A percentile compares a stretch with the other conserved stretches of the same genome.
These are phyloP conservation scores for Sphaerophoria taeniata DNA, from an alignment of 2,888 invertebrate species.

Conservation along the genomic window DNA sequence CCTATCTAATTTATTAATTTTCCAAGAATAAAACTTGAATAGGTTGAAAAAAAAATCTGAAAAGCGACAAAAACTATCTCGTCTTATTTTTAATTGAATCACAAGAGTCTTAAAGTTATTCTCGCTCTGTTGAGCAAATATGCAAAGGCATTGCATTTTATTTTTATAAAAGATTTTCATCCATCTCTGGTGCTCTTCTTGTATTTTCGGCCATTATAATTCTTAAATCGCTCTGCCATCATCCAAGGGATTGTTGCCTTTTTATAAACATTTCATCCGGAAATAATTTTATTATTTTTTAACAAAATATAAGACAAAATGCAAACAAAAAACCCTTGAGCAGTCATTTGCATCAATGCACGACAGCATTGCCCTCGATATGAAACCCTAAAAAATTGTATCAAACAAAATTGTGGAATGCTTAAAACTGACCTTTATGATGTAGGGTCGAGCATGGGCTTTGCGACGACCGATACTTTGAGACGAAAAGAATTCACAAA, in stretches of 20 bases:
- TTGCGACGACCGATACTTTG: background rate
- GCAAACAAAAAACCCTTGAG: conserved; percentile 31
- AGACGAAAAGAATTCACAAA: background rate
- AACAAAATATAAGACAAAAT: conserved; percentile 49
- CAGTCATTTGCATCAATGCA: conserved; percentile 62
- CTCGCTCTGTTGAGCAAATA: conserved; percentile 63
- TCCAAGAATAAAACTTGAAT: background rate
- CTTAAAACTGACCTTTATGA: conserved; percentile 48
- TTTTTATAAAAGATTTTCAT: conserved; percentile 2
- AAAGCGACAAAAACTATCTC: background rate
- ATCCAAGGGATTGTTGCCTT: conserved; percentile 55
- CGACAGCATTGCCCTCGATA: conserved; percentile 34
- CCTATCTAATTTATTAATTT: background rate
- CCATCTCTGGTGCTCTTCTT: conserved; percentile 20
- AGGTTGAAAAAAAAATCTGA: background rate
- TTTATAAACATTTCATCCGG: conserved; percentile 62
- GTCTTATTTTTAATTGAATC: conserved; percentile 30
- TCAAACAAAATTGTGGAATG: conserved; percentile 39
- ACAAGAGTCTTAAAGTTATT: conserved; percentile 63
- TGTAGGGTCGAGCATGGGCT: conserved; percentile 29
- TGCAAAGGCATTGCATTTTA: conserved; percentile 67
- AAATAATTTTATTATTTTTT: conserved; percentile 73
- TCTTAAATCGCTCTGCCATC: conserved; percentile 16
- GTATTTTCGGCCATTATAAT: conserved; percentile 6
- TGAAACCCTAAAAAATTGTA: conserved; percentile 46